Percentiles rank a stretch among this genome's conserved stretches.
These are phyloP conservation scores for Archivesica marissinica DNA, from an alignment of 1,140 invertebrate species.

Conservation along the genomic window DNA sequence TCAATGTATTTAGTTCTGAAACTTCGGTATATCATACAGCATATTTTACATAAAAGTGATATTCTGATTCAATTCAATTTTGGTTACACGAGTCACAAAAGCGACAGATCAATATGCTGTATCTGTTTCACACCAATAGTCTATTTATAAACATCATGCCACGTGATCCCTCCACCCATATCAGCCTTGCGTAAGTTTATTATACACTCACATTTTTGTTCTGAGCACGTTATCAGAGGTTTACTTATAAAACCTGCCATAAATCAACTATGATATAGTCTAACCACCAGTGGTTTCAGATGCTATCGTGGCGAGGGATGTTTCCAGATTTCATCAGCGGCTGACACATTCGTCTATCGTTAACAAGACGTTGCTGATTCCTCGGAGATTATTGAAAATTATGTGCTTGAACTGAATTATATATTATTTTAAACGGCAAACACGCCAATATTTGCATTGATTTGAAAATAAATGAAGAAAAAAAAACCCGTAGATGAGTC, in stretches of 20 bases:
- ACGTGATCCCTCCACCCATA: too few relatives aligned
- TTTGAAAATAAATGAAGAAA: too few relatives aligned
- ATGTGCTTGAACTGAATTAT: neutral
- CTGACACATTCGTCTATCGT: neutral
- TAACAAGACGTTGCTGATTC: conserved; percentile 1
- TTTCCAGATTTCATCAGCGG: neutral
- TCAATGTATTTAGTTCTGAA: too few relatives aligned
- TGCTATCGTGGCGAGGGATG: neutral
- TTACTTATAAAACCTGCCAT: neutral
- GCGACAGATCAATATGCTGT: too few relatives aligned
- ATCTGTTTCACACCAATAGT: too few relatives aligned
- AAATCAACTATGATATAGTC: neutral
- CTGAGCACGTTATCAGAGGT: neutral
- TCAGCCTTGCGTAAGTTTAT: neutral
- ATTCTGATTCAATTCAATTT: too few relatives aligned
- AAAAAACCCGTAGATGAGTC: too few relatives aligned
- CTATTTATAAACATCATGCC: too few relatives aligned
- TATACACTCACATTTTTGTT: conserved; percentile 9
- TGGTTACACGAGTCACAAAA: too few relatives aligned
- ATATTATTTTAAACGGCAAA: neutral
- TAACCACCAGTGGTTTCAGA: conserved; percentile 16
- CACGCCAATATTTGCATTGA: too few relatives aligned
- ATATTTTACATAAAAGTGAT: too few relatives aligned
- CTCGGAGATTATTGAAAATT: neutral
- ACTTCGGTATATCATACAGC: too few relatives aligned